phyloP scores from a whole-genome alignment of 2,888 invertebrate genomes.

The Saturnia japonica region DNA sequence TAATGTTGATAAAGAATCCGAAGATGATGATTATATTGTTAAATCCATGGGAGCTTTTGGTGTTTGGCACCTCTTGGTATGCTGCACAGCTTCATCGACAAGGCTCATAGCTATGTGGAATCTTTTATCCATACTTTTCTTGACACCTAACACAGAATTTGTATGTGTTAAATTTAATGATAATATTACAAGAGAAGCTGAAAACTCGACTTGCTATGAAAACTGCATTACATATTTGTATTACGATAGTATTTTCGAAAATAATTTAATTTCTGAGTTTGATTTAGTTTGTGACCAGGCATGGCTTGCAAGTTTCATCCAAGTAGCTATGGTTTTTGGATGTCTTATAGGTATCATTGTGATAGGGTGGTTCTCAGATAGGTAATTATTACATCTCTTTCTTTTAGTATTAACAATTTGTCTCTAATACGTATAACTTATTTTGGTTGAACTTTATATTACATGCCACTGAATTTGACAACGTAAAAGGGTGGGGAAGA shows the following conservation, averaged over 20 bases:
- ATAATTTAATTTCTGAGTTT: constrained; percentile 50
- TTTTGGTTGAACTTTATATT: no score
- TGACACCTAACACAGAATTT: constrained; percentile 53
- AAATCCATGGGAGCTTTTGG: constrained; percentile 57
- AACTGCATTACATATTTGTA: constrained; percentile 50
- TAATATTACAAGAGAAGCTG: constrained; percentile 33
- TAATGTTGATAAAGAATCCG: constrained; percentile 24
- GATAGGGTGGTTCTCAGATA: constrained; percentile 63
- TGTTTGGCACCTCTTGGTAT: constrained; percentile 47
- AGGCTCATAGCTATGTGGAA: constrained; percentile 51
- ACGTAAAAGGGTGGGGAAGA: no score
- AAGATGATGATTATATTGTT: constrained; percentile 58
- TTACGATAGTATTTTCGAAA: constrained; percentile 40
- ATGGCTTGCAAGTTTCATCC: constrained; percentile 58
- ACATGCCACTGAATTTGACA: no score
- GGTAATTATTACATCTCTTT: constrained; percentile 31
- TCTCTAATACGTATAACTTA: neutral
- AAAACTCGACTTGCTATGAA: constrained; percentile 52
- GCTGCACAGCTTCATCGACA: constrained; percentile 32
- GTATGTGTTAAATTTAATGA: constrained; percentile 41
- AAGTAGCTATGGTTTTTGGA: constrained; percentile 56
- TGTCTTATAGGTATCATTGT: constrained; percentile 47
- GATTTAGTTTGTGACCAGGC: constrained; percentile 50
- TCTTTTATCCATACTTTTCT: constrained; percentile 46
- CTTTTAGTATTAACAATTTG: neutral